These are phyloP conservation scores for Silurus aristotelis DNA, from an alignment of 2,797 vertebrate species.

Conservation along the genomic window DNA sequence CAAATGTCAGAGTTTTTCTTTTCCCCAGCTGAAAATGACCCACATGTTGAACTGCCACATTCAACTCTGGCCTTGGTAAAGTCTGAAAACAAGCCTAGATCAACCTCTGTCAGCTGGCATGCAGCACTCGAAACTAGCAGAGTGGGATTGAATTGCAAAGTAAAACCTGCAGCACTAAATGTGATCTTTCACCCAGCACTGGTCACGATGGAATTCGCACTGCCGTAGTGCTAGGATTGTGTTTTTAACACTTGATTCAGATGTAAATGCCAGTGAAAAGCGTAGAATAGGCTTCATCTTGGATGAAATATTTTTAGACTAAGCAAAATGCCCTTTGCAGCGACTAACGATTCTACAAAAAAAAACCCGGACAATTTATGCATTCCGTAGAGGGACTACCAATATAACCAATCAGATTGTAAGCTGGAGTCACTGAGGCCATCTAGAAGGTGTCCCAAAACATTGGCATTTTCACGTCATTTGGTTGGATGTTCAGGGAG, in stretches of 20 bases:
- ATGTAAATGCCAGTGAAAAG: not conserved
- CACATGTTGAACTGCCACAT: not conserved
- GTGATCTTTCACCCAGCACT: not conserved
- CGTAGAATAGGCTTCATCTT: not conserved
- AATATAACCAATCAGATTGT: too few species aligned
- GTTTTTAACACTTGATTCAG: not conserved
- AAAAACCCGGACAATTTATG: too few species aligned
- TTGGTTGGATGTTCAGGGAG: too few species aligned
- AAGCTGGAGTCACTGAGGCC: too few species aligned
- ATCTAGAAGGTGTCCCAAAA: too few species aligned
- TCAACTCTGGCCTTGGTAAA: not conserved
- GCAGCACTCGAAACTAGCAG: not conserved
- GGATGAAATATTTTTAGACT: not conserved
- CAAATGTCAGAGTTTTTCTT: not conserved
- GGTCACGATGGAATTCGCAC: not conserved
- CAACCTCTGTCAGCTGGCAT: not conserved
- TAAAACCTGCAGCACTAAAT: not conserved
- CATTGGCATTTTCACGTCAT: too few species aligned
- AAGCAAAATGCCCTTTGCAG: not conserved
- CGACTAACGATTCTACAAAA: not conserved
- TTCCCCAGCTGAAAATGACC: not conserved
- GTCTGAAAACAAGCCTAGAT: not conserved
- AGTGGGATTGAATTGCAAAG: not conserved
- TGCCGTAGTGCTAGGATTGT: not conserved
- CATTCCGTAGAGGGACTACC: too few species aligned